These are phyloP conservation scores for Montifringilla adamsi DNA, from an alignment of 2,113 vertebrate genomes.

Conservation along the genomic window DNA sequence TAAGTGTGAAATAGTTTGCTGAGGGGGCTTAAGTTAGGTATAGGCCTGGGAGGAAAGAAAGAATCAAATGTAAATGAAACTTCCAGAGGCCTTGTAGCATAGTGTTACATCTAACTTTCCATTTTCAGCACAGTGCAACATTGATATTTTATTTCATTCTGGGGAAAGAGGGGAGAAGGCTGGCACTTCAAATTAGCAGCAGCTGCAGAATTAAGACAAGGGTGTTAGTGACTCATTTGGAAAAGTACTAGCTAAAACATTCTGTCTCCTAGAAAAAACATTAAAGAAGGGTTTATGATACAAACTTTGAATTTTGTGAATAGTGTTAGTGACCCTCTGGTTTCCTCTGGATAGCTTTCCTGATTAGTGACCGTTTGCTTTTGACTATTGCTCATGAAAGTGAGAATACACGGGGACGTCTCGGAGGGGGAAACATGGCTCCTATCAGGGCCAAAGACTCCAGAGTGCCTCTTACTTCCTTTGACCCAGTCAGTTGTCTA, in stretches of 20 bases:
- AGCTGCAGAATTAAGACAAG: slow-evolving; percentile 68
- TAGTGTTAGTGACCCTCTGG: not conserved
- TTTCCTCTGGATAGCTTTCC: not conserved
- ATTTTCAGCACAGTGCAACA: slow-evolving; percentile 59
- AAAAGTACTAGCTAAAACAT: slow-evolving; percentile 67
- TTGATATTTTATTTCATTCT: slow-evolving; percentile 63
- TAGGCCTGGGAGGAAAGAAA: not conserved
- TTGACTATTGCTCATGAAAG: not conserved
- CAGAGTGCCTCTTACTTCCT: not conserved
- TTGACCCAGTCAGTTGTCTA: not conserved
- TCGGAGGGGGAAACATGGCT: not conserved
- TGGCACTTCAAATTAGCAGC: slow-evolving; percentile 64
- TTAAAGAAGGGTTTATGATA: slow-evolving; percentile 35
- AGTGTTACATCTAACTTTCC: slow-evolving; percentile 55
- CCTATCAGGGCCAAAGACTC: not conserved
- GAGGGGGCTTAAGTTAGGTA: not conserved
- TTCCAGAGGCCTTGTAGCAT: slow-evolving; percentile 12
- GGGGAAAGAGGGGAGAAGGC: slow-evolving; percentile 52
- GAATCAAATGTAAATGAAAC: not conserved
- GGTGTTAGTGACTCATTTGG: slow-evolving; percentile 68
- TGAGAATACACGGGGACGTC: not conserved
- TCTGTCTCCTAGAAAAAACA: slow-evolving; percentile 59
- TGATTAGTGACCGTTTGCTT: not conserved
- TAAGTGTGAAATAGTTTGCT: slow-evolving; percentile 23
- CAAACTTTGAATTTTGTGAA: slow-evolving; percentile 31